Percentiles rank a stretch among this genome's conserved stretches.
These are phyloP conservation scores for Scopus umbretta DNA, from an alignment of 2,113 vertebrate genomes.

Conservation along the genomic window DNA sequence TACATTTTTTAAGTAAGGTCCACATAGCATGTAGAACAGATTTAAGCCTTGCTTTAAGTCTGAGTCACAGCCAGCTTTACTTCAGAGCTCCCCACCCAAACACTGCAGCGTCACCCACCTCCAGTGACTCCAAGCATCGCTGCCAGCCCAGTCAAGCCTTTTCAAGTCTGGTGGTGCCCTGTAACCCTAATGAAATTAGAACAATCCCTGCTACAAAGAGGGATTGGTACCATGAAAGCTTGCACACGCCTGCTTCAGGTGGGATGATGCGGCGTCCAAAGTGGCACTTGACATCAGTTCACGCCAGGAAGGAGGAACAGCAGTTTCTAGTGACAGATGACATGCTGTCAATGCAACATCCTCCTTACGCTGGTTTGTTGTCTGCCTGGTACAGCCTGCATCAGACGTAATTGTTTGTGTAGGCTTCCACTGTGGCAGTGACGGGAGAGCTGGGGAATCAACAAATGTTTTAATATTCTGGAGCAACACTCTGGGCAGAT, in stretches of 20 bases:
- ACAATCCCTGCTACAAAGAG: not conserved
- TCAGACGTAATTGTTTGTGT: fast-evolving
- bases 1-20: fast-evolving
- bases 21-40: fast-evolving
- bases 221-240: fast-evolving
- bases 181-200: fast-evolving
- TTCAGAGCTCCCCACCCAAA: not conserved
- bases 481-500: not conserved
- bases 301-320: not conserved
- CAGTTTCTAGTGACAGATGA: not conserved
- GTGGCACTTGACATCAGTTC: fast-evolving
- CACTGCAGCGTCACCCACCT: fast-evolving
- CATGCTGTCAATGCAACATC: fast-evolving
- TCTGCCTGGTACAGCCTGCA: not conserved
- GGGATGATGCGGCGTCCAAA: not conserved
- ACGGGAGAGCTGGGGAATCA: not conserved
- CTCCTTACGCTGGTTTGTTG: not conserved
- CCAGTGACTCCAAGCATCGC: fast-evolving
- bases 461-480: fast-evolving
- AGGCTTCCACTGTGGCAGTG: not conserved
- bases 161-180: not conserved
- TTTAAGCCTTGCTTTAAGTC: not conserved
- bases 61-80: not conserved
- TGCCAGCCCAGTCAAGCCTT: not conserved
- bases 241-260: fast-evolving